Percentiles rank a stretch among this genome's conserved stretches.
Conservation (phyloP, 2,797 vertebrate species). For the Vespertilio murinus region DNA sequence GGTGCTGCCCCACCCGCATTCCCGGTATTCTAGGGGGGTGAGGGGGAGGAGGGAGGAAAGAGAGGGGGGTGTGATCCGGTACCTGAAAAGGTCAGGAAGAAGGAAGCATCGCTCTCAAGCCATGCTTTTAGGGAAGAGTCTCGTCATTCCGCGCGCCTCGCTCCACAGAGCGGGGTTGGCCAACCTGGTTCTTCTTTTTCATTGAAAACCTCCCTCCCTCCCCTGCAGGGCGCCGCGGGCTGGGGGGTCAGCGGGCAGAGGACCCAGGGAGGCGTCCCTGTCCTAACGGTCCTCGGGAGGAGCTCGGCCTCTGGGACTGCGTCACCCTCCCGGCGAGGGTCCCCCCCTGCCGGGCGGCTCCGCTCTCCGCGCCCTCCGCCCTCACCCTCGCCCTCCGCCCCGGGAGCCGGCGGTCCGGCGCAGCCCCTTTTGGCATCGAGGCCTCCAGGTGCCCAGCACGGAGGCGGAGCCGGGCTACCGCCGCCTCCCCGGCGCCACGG, state of each 20-base stretch:
- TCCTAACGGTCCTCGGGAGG: background rate
- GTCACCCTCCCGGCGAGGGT: background rate
- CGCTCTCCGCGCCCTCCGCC: slow-evolving; percentile 47
- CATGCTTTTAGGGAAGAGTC: background rate
- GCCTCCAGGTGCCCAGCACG: slow-evolving; percentile 85
- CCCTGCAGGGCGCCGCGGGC: background rate
- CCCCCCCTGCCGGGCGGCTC: background rate
- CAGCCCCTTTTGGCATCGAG: slow-evolving; percentile 90
- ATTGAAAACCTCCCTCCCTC: background rate
- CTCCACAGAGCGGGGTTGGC: background rate
- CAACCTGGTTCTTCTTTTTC: background rate
- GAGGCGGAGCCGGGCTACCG: slow-evolving; percentile 84
- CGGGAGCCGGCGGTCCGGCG: slow-evolving; percentile 80
- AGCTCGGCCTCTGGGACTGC: background rate
- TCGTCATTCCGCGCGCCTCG: background rate
- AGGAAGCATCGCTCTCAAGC: background rate
- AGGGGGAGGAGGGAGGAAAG: no score
- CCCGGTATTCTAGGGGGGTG: no score
- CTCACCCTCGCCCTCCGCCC: no score
- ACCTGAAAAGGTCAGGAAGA: background rate
- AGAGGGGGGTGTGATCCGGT: no score
- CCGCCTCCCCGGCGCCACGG: slow-evolving; percentile 82
- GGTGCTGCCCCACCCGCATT: no score
- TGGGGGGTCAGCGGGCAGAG: background rate
- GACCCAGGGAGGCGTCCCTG: background rate